Evolutionary conservation across 2,888 invertebrate genomes (phyloP), one percentile per base, ranked within the genome.

Genomic region (Caenorhabditis drosophilae): DNA sequence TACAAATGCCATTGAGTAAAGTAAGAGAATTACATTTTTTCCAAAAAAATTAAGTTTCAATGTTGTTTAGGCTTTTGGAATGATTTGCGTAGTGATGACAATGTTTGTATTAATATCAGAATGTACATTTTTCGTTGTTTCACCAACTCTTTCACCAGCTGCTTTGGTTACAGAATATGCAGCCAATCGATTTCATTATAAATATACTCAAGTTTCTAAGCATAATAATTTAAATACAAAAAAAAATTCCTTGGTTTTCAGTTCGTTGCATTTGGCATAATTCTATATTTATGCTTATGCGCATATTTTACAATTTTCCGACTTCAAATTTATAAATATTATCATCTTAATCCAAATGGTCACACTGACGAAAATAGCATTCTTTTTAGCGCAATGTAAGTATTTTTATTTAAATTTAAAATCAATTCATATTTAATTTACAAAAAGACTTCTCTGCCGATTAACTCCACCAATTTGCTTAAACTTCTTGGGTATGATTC

Each of bases 321-420:
- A 85, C 93, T 99, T 77, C 89, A 93, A 51, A 89, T 99, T 27
- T 88, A 98, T 44, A 97, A 97, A 87, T 89, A 96, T 74, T 98
- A 97, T 86, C 96, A 97, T 84, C 86, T 99, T 75, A 96, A 97
- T 4, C 92, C 95, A 0, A 91, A 96, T 84, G 97, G 98, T 85
- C 93, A 94, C 86, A 99, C 98, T 7, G 95, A 97, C 84, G 97
- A 97, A 84, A 95, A 98, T 87, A 95, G 94, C 84, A 89, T 99
- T 66, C 93, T 99, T 83, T 96, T 99, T 87, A 93, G 93, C 76
- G 98, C 98, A 56, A 96, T 97, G 97, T 88, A 79, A 84, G 87
- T 22, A 15, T 34, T 25, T n/a, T n/a, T n/a, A 6, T 26, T 27
- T 20, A 47, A 45, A 45, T 12, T 15, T 4, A 47, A 47, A 38